Conservation (phyloP, 2,888 invertebrate species). For the Tenodera sinensis region DNA sequence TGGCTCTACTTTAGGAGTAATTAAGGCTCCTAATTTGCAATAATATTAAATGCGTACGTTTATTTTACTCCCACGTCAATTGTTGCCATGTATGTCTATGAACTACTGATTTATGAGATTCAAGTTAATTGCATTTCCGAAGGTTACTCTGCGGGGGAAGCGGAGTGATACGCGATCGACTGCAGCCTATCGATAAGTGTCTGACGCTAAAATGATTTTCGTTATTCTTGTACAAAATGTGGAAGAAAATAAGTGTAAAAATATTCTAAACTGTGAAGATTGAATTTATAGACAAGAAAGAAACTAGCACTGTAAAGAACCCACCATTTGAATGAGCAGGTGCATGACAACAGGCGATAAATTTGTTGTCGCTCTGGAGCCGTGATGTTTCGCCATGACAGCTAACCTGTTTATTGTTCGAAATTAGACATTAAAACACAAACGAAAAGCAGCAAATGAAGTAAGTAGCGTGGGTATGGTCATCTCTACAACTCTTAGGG, state of each 20-base stretch:
- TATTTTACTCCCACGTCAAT: not conserved
- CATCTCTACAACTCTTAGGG: not conserved
- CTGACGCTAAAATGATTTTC: constrained; percentile 19
- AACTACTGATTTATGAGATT: not conserved
- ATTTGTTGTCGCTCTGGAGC: constrained; percentile 5
- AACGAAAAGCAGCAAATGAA: not conserved
- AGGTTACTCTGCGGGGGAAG: constrained; percentile 7
- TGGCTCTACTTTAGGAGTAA: too few relatives aligned
- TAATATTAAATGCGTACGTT: not conserved
- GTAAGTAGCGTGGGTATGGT: not conserved
- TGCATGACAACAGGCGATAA: not conserved
- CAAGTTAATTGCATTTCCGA: not conserved
- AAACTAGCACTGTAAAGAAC: not conserved
- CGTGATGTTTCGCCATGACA: constrained; percentile 29
- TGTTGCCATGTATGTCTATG: not conserved
- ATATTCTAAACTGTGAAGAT: not conserved
- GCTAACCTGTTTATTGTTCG: constrained; percentile 29
- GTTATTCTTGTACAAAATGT: not conserved
- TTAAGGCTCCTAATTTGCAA: too few relatives aligned
- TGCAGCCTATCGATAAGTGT: constrained; percentile 18
- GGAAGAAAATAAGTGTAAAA: not conserved
- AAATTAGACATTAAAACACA: constrained; percentile 6
- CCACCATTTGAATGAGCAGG: not conserved
- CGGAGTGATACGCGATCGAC: constrained; percentile 14
- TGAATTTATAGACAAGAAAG: not conserved